Evolutionary conservation across 2,888 invertebrate genomes (phyloP).

Genomic region (Petrophora chlorosata): DNA sequence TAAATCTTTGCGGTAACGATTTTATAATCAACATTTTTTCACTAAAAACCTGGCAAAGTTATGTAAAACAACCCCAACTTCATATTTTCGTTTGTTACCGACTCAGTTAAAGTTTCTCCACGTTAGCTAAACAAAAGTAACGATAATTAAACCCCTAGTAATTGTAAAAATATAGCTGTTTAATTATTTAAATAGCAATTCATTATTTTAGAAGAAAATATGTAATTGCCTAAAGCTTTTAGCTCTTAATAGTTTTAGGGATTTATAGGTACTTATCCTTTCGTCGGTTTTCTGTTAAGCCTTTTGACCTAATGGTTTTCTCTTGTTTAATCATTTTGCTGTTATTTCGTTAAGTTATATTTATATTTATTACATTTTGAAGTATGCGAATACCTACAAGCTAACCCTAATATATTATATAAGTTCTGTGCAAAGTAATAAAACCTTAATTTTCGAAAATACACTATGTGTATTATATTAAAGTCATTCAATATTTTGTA

Average conservation of each 20-base stretch:
- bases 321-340: constrained; percentile 12
- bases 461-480: too few relatives aligned
- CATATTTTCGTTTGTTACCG: constrained; percentile 19
- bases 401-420: too few relatives aligned
- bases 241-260: constrained; percentile 11
- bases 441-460: too few relatives aligned
- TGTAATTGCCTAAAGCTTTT: constrained; percentile 22
- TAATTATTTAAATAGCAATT: constrained; percentile 9
- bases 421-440: too few relatives aligned
- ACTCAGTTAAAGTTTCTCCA: constrained; percentile 5
- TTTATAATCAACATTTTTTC: too few relatives aligned
- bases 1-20: too few relatives aligned
- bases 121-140: constrained; percentile 6
- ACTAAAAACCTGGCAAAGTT: too few relatives aligned
- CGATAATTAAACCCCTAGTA: constrained; percentile 17
- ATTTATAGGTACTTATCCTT: too few relatives aligned
- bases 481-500: too few relatives aligned
- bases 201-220: constrained; percentile 7
- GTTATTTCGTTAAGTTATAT: neutral
- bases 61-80: constrained; percentile 8
- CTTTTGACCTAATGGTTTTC: constrained; percentile 13
- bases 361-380: neutral
- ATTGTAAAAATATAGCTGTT: constrained; percentile 11
- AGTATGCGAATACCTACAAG: too few relatives aligned
- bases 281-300: too few relatives aligned